A percentile compares a stretch with the other conserved stretches of the same genome.
Evolutionary conservation across 2,113 vertebrate species (phyloP).

Genomic region (Physeter macrocephalus): DNA sequence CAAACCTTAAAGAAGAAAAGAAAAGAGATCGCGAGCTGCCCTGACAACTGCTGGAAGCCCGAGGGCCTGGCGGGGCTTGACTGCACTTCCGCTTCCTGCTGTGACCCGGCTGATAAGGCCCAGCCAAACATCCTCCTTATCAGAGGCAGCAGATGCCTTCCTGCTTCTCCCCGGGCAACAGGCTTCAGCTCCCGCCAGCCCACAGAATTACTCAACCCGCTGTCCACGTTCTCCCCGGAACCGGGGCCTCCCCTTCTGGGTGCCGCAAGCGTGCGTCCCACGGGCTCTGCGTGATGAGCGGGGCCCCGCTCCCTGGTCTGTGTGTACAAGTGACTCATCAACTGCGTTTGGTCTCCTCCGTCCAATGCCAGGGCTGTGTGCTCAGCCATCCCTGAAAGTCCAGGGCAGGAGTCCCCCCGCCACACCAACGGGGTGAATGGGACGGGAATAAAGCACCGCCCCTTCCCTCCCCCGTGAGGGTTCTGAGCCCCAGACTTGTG

Average conservation of each 20-base stretch:
- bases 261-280: rapidly evolving
- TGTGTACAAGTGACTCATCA: rapidly evolving
- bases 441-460: neutral
- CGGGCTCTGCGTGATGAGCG: rapidly evolving
- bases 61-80: rapidly evolving
- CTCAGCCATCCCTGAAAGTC: neutral
- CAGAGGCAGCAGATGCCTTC: neutral
- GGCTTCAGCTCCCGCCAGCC: neutral
- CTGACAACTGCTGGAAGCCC: neutral
- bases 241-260: rapidly evolving
- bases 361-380: neutral
- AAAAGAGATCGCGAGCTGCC: neutral
- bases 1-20: too few relatives aligned
- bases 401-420: rapidly evolving
- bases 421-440: neutral
- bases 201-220: neutral
- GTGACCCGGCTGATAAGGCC: neutral
- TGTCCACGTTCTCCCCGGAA: neutral
- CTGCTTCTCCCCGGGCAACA: neutral
- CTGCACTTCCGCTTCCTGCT: neutral
- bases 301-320: rapidly evolving
- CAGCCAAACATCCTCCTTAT: neutral
- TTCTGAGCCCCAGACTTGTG: neutral
- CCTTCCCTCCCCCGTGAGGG: neutral
- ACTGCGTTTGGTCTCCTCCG: neutral